Evolutionary conservation across 1,140 invertebrate species (phyloP), one percentile per base, ranked within the genome.

Genomic region (Eufriesea mexicana): DNA sequence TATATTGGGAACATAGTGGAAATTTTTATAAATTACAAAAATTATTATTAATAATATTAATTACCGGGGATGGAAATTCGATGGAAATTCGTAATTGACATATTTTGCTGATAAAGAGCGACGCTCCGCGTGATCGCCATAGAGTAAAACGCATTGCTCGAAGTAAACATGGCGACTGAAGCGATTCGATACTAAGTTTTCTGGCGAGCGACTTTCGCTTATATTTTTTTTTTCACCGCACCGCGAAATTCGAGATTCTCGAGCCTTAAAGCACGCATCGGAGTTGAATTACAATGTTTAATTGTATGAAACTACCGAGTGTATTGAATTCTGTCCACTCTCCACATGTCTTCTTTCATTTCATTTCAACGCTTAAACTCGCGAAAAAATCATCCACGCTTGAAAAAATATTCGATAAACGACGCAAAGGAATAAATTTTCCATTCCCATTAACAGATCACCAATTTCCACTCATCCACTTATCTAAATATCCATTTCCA

Each of bases 241-340:
- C 74, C 66, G 75, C 28, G 81, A 83, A 77, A 83, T 78, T 83
- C 57, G 81, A 83, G 81, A 77, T 83, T 61, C 81, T 10, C 54
- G 45, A 45, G 55, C 23, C 79, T 76, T 55, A 75, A 82, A 82
- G 62, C 79, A 82, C 62, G 61, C 67, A 66, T 76, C 42, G 73
- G 72, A 76, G 72, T 82, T 67, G 47, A 82, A 82, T 82, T 82
- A 82, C 79, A 25, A 82, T 76, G 79, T 82, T 76, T 76, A 82
- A 82, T 76, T 82, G 72, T 76, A 82, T 59, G 62, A 82, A 82
- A 76, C 79, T 76, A 76, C 25, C 9, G 62, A 82, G 73, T 82
- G 73, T 55, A 76, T 82, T 67, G 62, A 67, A 76, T 76, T 82
- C 73, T 82, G 73, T 57, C 71, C 62, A 76, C 51, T 76, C 61